Conservation (phyloP, 2,888 invertebrate genomes). For the Pristionchus entomophagus region DNA sequence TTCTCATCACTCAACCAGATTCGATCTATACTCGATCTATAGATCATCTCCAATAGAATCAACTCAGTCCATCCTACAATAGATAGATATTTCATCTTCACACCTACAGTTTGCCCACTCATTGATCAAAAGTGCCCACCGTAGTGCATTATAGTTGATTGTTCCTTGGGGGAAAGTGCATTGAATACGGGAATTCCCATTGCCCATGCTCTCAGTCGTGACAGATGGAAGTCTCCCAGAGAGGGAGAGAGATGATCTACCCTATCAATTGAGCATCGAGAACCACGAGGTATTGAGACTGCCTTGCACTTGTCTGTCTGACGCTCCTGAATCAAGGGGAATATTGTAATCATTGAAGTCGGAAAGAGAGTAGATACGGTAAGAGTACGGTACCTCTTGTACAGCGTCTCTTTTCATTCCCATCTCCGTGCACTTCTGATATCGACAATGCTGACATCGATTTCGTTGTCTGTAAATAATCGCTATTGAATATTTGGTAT, state of each 20-base stretch:
- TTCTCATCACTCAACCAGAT: not conserved
- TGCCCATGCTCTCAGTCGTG: conserved; percentile 80
- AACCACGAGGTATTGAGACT: not conserved
- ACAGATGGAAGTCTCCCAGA: not conserved
- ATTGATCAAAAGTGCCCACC: too few relatives aligned
- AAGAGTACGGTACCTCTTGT: conserved; percentile 12
- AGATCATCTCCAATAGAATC: conserved; percentile 30
- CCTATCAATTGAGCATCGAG: not conserved
- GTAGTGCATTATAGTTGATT: not conserved
- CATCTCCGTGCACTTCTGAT: conserved; percentile 95
- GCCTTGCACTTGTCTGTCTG: not conserved
- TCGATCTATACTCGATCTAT: not conserved
- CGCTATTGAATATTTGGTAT: conserved; percentile 76
- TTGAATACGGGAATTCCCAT: conserved; percentile 16
- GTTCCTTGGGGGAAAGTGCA: not conserved
- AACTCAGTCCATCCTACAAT: conserved; percentile 19
- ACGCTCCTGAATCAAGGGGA: not conserved
- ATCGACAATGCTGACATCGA: conserved; percentile 96
- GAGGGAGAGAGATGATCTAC: not conserved
- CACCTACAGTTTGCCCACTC: not conserved
- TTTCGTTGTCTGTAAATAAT: conserved; percentile 96
- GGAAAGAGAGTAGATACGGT: not conserved
- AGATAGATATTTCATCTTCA: not conserved
- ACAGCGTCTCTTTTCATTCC: conserved; percentile 94
- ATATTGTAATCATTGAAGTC: not conserved